Base-by-base conservation (phyloP, 2,888 invertebrate genomes). In the Agrotis ipsilon region DNA sequence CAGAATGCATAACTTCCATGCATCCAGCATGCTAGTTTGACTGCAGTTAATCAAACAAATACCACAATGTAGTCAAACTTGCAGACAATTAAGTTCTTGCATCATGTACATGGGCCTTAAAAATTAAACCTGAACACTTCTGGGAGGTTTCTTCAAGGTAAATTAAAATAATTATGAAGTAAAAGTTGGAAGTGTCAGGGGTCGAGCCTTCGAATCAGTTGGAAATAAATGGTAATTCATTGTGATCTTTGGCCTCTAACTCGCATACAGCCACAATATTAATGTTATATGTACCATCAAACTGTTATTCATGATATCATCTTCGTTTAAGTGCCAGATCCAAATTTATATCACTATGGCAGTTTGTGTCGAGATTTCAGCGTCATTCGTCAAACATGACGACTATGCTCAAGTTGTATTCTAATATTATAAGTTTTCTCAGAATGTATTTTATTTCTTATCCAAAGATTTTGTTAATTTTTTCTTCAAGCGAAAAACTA, bases 331-430 rank as follows among this genome's bases (percentile, higher is more conserved):
- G 57, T 67, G 72, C 67, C 82, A 71, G 68, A 65, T 63, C 7
- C n/a, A 32, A 63, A 69, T 65, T 65, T 43, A 80, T 78, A 54
- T 64, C 48, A 27, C 61, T 71, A 72, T 75, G 67, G 64, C 80
- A 72, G 24, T 48, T 68, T 52, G 52, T 52, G 39, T 64, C 27
- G 43, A 46, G 59, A 63, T 75, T 32, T 24, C 14, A 27, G 46
- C 60, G 57, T 73, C 74, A 52, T 49, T 46, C 51, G 49, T 59
- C 48, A 61, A 57, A 43, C 11, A 24, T 45, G 16, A 19, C 61
- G 7, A 66, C 48, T 49, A 51, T 65, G 51, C 43, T 51, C 48
- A 54, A 66, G 52, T 45, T 48, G 16, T 72, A 49, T n/a, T n/a
- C n/a, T n/a, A n/a, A n/a, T n/a, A n/a, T 48, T 59, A 51, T 32